Evolutionary conservation across 1,140 invertebrate genomes (phyloP).

Genomic region (Physella acuta): DNA sequence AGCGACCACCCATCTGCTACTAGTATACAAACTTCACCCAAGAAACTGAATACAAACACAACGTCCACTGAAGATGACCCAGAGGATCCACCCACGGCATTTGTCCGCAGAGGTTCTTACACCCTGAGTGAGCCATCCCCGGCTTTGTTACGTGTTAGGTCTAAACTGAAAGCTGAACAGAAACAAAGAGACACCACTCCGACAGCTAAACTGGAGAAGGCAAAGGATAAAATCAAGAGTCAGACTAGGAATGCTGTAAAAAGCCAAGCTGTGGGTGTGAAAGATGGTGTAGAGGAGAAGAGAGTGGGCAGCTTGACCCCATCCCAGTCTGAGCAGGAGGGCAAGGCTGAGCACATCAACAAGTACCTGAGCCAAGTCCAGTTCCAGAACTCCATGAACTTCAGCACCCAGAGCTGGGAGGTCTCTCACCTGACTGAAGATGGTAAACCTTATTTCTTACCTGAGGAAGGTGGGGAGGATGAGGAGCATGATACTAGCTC

Average conservation of each 20-base stretch:
- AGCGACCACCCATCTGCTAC: too few species aligned
- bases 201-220: not conserved
- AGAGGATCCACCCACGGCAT: conserved; percentile 1
- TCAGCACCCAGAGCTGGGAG: conserved; percentile 16
- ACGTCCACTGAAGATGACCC: not conserved
- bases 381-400: conserved; percentile 22
- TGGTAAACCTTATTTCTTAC: not conserved
- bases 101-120: conserved; percentile 33
- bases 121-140: conserved; percentile 37
- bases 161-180: conserved; percentile 2
- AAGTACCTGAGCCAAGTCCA: conserved; percentile 41
- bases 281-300: conserved; percentile 1
- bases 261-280: not conserved
- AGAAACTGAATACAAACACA: conserved; percentile 23
- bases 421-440: not conserved
- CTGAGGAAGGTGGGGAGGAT: conserved; percentile 2
- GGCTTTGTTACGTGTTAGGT: conserved; percentile 32
- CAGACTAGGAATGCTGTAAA: not conserved
- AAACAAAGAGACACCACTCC: not conserved
- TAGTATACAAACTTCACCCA: too few species aligned
- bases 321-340: conserved; percentile 25
- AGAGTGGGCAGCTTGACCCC: conserved; percentile 12
- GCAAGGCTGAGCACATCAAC: conserved; percentile 47
- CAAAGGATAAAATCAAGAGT: not conserved
- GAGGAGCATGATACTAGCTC: not conserved